Percentiles rank a stretch among this genome's conserved stretches.
Evolutionary conservation across 2,888 invertebrate genomes (phyloP).

Genomic region (Thelaira solivaga): DNA sequence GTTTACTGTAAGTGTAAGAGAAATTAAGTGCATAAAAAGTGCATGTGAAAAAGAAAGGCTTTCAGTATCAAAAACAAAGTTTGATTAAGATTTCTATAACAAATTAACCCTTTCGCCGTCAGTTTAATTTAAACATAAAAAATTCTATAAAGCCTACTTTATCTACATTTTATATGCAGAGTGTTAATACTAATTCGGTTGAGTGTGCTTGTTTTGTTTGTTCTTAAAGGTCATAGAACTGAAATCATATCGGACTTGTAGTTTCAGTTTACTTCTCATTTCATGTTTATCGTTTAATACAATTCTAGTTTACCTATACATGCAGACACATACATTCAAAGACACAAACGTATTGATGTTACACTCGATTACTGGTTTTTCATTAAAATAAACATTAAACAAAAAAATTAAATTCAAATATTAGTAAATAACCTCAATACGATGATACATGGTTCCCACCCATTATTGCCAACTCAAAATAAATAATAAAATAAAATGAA

Average conservation of each 20-base stretch:
- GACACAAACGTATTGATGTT: too few species aligned
- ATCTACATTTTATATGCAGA: background rate
- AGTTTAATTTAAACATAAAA: too few species aligned
- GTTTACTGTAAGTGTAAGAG: too few species aligned
- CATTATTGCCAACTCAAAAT: conserved; percentile 21
- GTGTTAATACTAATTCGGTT: too few species aligned
- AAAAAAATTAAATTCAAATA: conserved; percentile 44
- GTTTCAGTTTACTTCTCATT: conserved; percentile 34
- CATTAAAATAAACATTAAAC: conserved; percentile 48
- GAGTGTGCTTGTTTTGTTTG: background rate
- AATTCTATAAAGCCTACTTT: too few species aligned
- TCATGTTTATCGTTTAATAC: conserved; percentile 32
- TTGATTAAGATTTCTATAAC: too few species aligned
- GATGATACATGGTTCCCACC: conserved; percentile 36
- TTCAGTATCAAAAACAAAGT: too few species aligned
- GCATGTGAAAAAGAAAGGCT: too few species aligned
- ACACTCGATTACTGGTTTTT: conserved; percentile 34
- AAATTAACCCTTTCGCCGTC: too few species aligned
- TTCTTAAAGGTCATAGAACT: conserved; percentile 48
- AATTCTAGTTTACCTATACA: background rate
- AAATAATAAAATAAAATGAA: too few species aligned
- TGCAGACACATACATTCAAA: too few species aligned
- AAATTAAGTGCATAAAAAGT: too few species aligned
- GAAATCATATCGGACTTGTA: conserved; percentile 19
- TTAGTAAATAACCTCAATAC: conserved; percentile 43